phyloP scores from a whole-genome alignment of 2,797 vertebrate species.

The Danio jaintianensis region DNA sequence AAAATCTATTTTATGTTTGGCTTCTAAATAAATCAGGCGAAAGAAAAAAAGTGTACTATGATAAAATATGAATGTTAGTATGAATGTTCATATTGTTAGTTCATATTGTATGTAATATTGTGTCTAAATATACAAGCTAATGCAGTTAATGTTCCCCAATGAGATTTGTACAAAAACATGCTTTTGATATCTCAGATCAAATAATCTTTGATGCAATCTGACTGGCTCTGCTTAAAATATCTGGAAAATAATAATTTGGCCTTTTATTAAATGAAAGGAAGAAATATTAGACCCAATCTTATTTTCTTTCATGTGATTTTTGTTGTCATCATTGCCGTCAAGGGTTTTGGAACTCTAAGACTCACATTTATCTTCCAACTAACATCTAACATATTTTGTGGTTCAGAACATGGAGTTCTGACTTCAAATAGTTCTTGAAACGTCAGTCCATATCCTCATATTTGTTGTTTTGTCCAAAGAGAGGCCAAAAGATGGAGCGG shows the following conservation, averaged over 20 bases:
- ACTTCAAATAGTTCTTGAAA: conserved; percentile 20
- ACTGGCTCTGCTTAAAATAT: conserved; percentile 15
- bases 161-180: conserved; percentile 38
- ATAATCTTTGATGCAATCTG: conserved; percentile 39
- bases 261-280: conserved; percentile 19
- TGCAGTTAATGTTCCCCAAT: conserved; percentile 21
- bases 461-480: conserved; percentile 48
- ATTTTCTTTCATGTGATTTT: neutral
- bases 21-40: too few relatives aligned
- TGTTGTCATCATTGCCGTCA: neutral
- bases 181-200: conserved; percentile 42
- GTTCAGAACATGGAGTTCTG: conserved; percentile 17
- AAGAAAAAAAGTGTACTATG: too few relatives aligned
- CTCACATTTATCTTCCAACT: conserved; percentile 6
- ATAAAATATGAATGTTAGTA: neutral
- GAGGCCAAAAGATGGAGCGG: conserved; percentile 30
- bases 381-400: conserved; percentile 27
- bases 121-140: neutral
- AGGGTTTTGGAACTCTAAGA: neutral
- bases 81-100: too few relatives aligned
- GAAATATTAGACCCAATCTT: neutral
- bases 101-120: neutral
- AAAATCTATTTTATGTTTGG: too few relatives aligned
- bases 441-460: conserved; percentile 12
- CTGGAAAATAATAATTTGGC: neutral